phyloP scores from a whole-genome alignment of 1,140 invertebrate species.

The Drosophila willistoni region DNA sequence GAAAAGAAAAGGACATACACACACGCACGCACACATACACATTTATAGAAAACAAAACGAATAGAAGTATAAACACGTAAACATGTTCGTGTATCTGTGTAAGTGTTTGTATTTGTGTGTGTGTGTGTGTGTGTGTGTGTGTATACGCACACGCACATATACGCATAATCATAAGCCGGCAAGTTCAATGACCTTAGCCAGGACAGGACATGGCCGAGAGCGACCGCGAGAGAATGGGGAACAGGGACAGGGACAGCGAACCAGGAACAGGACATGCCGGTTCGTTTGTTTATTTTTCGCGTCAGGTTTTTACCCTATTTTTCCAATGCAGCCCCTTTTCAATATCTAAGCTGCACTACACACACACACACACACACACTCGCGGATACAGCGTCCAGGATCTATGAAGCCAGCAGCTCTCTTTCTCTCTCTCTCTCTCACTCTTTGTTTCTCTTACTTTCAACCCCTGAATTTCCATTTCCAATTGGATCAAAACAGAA shows the following conservation, averaged over 20 bases:
- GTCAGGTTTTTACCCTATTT: conserved; percentile 81
- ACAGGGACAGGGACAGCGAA: conserved; percentile 3
- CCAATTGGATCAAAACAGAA: conserved; percentile 50
- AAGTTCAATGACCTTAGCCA: conserved; percentile 59
- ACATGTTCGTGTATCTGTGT: conserved; percentile 4
- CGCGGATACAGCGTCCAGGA: conserved; percentile 24
- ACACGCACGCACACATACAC: too few species aligned
- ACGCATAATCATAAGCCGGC: conserved; percentile 3
- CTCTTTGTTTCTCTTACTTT: background rate
- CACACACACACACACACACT: conserved; percentile 40
- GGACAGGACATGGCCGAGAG: conserved; percentile 44
- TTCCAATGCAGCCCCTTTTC: conserved; percentile 57
- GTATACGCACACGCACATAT: conserved; percentile 15
- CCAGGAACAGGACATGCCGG: conserved; percentile 43
- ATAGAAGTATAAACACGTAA: conserved; percentile 17
- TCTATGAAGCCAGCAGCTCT: conserved; percentile 38
- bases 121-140: background rate
- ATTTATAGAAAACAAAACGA: conserved; percentile 6
- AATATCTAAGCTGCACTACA: conserved; percentile 30
- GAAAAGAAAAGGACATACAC: background rate
- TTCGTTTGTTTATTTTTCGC: conserved; percentile 74
- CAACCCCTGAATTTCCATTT: conserved; percentile 56
- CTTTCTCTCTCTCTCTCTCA: background rate
- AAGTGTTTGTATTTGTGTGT: too few species aligned
- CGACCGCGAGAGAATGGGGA: background rate